A percentile compares a stretch with the other conserved stretches of the same genome.
phyloP scores from a whole-genome alignment of 1,140 invertebrate species.

The Acromyrmex echinatior region DNA sequence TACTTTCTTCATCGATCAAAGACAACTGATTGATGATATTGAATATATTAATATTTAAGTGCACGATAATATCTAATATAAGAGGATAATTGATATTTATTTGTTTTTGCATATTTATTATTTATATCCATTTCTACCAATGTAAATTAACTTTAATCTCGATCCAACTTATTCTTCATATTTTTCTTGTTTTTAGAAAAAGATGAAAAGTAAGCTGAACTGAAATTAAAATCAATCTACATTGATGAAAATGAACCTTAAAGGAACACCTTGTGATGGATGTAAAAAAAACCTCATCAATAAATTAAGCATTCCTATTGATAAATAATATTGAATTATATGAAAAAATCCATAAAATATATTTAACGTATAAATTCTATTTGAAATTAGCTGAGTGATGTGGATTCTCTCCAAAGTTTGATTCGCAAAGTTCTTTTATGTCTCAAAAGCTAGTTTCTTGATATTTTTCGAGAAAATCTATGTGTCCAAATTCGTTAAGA shows the following conservation, averaged over 20 bases:
- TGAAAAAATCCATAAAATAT: neutral
- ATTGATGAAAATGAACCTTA: no score
- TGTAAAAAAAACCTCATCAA: neutral
- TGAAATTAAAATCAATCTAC: no score
- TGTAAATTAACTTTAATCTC: no score
- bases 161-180: no score
- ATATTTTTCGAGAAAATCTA: neutral
- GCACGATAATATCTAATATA: neutral
- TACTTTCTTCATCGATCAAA: slow-evolving; percentile 11
- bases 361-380: neutral
- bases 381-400: neutral
- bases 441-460: neutral
- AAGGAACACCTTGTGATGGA: neutral
- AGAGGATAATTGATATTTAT: neutral
- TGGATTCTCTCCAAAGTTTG: neutral
- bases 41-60: slow-evolving; percentile 25
- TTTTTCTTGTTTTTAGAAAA: no score
- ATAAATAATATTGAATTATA: neutral
- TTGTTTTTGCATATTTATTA: neutral
- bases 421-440: neutral
- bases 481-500: neutral
- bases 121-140: no score
- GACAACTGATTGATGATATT: neutral
- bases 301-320: no score
- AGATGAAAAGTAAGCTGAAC: no score